Evolutionary conservation across 2,888 invertebrate species (phyloP), one percentile per base, ranked within the genome.

Genomic region (Spicauda simplicius): DNA sequence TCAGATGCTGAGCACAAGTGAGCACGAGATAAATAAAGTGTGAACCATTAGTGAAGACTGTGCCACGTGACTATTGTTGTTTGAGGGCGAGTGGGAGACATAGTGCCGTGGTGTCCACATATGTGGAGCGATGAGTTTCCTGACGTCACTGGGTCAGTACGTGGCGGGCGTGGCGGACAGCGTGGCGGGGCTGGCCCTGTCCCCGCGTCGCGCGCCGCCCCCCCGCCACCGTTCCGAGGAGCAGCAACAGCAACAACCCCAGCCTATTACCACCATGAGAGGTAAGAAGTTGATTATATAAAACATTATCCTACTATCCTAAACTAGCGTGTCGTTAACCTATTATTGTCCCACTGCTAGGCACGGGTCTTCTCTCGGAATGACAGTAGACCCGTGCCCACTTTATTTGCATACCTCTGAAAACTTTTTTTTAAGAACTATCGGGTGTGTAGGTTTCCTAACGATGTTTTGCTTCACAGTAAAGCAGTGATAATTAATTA

Each of bases 91-190:
- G 53, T 14, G 54, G 50, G 33, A 30, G 48, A 52, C 14, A 56
- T 59, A 58, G 33, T 45, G 18, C 45, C 1, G 50, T 58, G 55
- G 62, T 63, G 33, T 50, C 25, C 25, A 25, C 55, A 78, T 76
- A 75, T 69, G 76, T 77, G 75, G 66, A 74, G 71, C 72, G 69
- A 97, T 97, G 97, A 97, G 97, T 94, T 97, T 97, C 94, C 95
- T 97, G 86, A 96, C 96, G 85, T 97, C 97, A 52, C 90, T 97
- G 78, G 96, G 97, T 80, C 97, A 97, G 88, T 97, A 97, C 86
- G 97, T 97, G 85, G 97, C 96, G 80, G 97, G 96, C 80, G 95
- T 97, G 84, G 97, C 96, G 80, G 97, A 97, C 89, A 97, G 97
- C 84, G 97, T 97, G 75, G 97, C 97, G 58, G 97, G 96, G 79